Percentiles rank a stretch among this genome's conserved stretches.
Conservation (phyloP, 2,888 invertebrate genomes). For the Sycophila texana region DNA sequence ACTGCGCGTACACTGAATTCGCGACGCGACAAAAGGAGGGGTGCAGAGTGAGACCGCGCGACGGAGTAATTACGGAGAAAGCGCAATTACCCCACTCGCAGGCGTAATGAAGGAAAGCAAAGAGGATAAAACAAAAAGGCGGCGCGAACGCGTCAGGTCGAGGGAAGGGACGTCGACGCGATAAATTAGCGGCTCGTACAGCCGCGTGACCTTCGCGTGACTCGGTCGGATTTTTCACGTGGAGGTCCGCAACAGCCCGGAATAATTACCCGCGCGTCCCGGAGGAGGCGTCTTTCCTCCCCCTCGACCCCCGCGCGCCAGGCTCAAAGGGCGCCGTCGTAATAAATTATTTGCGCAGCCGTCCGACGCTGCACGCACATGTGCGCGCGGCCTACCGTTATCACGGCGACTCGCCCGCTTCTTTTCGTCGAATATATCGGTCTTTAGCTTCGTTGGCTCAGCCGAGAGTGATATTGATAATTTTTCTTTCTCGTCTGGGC, state of each 20-base stretch:
- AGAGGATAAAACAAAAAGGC: not conserved
- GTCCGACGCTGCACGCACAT: not conserved
- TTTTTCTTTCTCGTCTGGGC: no score
- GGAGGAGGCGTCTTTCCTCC: no score
- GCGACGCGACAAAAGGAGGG: no score
- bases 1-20: no score
- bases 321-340: slow-evolving; percentile 10
- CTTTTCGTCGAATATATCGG: not conserved
- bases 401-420: not conserved
- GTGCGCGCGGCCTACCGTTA: not conserved
- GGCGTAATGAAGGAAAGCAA: slow-evolving; percentile 63
- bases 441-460: no score
- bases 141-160: no score
- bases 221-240: slow-evolving; percentile 57
- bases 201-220: slow-evolving; percentile 69
- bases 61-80: slow-evolving; percentile 57
- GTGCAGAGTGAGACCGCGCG: not conserved
- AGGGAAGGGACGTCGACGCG: slow-evolving; percentile 23
- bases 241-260: not conserved
- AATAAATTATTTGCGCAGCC: slow-evolving; percentile 1
- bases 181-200: slow-evolving; percentile 38
- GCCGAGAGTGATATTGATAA: no score
- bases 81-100: slow-evolving; percentile 64
- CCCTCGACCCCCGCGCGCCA: not conserved
- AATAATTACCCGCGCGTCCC: slow-evolving; percentile 9